Evolutionary conservation across 1,140 invertebrate genomes (phyloP).

Genomic region (Diorhabda sublineata): DNA sequence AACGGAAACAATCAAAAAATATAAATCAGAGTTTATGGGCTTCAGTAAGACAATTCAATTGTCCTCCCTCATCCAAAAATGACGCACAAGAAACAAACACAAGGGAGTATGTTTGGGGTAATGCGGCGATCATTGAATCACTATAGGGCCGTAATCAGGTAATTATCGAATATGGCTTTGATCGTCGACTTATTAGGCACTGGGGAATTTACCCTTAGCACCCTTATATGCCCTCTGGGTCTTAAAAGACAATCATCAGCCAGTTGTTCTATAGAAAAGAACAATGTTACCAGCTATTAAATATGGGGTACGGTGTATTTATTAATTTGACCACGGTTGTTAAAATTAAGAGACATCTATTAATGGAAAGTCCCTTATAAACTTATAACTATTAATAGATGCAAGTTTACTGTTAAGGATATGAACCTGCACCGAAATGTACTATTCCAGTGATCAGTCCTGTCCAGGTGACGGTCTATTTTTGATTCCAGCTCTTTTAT

Average conservation of each 20-base stretch:
- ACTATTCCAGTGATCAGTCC: no score
- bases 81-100: conserved; percentile 26
- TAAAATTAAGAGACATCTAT: no score
- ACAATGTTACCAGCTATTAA: conserved; percentile 14
- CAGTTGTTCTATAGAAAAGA: conserved; percentile 7
- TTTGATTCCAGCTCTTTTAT: no score
- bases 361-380: no score
- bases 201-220: conserved; percentile 25
- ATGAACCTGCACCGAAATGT: no score
- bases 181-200: conserved; percentile 34
- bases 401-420: no score
- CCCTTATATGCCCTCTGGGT: conserved; percentile 1
- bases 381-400: no score
- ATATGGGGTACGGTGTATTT: conserved; percentile 1
- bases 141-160: conserved; percentile 35
- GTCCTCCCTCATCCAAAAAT: conserved; percentile 18
- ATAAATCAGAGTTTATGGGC: no score
- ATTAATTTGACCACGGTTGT: not conserved
- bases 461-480: no score
- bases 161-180: conserved; percentile 38
- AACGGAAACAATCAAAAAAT: no score
- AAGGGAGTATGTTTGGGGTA: conserved; percentile 36
- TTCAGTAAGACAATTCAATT: conserved; percentile 15
- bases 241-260: conserved; percentile 9
- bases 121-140: conserved; percentile 40